Percentiles rank a stretch among this genome's conserved stretches.
phyloP scores from a whole-genome alignment of 2,797 vertebrate species.

The Tiaroga cobitis region DNA sequence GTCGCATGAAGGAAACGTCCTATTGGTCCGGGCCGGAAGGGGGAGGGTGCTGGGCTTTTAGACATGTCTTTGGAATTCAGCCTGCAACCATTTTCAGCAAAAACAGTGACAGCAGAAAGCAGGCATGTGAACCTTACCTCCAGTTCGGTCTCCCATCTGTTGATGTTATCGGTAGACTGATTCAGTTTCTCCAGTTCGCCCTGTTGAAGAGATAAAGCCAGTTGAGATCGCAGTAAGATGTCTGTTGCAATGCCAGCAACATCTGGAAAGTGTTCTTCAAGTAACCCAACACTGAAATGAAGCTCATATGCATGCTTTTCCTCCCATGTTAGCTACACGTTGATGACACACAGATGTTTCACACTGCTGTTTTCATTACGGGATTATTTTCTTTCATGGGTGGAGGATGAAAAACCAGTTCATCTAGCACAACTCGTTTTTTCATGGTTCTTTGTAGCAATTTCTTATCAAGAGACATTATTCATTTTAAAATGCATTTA shows the following conservation, averaged over 20 bases:
- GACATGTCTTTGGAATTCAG: conserved; percentile 47
- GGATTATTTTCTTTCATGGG: background rate
- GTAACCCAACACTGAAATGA: conserved; percentile 23
- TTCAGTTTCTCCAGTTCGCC: conserved; percentile 97
- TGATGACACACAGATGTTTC: conserved; percentile 22
- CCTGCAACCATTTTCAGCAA: conserved; percentile 12
- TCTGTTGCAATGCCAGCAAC: conserved; percentile 8
- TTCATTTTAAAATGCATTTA: background rate
- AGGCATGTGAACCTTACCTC: conserved; percentile 81
- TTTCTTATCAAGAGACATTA: background rate
- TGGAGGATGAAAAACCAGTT: conserved; percentile 27
- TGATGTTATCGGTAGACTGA: conserved; percentile 96
- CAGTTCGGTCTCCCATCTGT: conserved; percentile 93
- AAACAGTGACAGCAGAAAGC: conserved; percentile 29
- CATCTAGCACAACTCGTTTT: background rate
- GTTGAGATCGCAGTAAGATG: background rate
- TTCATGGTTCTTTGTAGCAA: background rate
- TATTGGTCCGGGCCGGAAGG: background rate
- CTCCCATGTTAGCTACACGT: background rate
- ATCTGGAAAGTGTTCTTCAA: conserved; percentile 48
- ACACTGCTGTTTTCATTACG: background rate
- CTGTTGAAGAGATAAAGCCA: conserved; percentile 75
- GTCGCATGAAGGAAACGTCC: conserved; percentile 25
- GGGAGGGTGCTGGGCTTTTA: background rate
- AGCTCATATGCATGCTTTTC: background rate